phyloP scores from a whole-genome alignment of 2,113 vertebrate species.

The Pseudorhombus dupliciocellatus region DNA sequence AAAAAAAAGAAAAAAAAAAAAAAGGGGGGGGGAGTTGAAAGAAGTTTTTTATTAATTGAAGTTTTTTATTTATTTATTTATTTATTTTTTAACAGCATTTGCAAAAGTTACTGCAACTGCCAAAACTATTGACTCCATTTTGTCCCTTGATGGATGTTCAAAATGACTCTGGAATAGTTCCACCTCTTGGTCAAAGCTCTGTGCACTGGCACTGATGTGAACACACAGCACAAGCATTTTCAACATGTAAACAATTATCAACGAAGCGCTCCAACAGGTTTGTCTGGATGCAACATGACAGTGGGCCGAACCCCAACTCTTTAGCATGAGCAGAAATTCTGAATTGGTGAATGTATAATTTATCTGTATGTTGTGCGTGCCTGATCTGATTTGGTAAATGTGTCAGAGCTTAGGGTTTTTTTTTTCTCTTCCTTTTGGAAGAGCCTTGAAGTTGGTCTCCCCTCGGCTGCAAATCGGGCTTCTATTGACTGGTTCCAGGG shows the following conservation, averaged over 20 bases:
- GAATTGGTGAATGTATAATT: conserved; percentile 40
- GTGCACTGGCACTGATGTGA: neutral
- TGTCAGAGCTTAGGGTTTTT: conserved; percentile 57
- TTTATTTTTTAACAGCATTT: neutral
- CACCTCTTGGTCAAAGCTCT: conserved; percentile 10
- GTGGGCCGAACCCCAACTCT: conserved; percentile 23
- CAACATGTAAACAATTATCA: conserved; percentile 29
- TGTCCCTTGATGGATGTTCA: neutral
- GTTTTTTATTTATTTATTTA: too few relatives aligned
- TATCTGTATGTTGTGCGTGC: conserved; percentile 38
- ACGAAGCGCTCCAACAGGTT: conserved; percentile 21
- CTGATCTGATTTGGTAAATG: conserved; percentile 72
- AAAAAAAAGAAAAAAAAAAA: too few relatives aligned
- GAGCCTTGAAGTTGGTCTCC: conserved; percentile 83
- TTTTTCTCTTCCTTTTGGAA: conserved; percentile 54
- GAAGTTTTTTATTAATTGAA: conserved; percentile 4
- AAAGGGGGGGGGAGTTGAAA: conserved; percentile 20
- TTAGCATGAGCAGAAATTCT: conserved; percentile 17
- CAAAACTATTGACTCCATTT: neutral
- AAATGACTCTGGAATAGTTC: neutral
- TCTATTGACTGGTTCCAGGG: conserved; percentile 84
- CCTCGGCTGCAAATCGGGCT: conserved; percentile 79
- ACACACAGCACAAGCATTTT: conserved; percentile 5
- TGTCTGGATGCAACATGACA: conserved; percentile 8
- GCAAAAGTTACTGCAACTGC: neutral